phyloP scores from a whole-genome alignment of 2,888 invertebrate genomes.

The Beris morrisii region DNA sequence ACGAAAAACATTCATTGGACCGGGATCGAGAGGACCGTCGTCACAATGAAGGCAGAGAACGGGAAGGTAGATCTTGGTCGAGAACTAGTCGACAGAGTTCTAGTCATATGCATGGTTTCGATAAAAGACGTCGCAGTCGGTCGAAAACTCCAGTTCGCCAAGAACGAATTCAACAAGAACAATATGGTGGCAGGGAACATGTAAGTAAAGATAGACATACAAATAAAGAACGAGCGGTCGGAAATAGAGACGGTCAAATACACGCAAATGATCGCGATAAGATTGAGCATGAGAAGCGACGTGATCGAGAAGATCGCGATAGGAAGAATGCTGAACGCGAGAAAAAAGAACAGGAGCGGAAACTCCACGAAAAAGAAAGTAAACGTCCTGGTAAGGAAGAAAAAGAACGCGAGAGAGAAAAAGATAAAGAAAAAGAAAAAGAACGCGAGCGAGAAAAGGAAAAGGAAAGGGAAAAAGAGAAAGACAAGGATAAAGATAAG shows the following conservation, averaged over 20 bases:
- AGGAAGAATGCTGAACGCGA: conserved; percentile 40
- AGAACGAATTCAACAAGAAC: conserved; percentile 24
- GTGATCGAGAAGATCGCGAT: conserved; percentile 38
- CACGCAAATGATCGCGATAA: conserved; percentile 46
- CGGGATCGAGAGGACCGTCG: conserved; percentile 28
- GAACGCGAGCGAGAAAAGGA: conserved; percentile 46
- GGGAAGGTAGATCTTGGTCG: conserved; percentile 37
- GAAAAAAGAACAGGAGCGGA: conserved; percentile 38
- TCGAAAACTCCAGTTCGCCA: conserved; percentile 31
- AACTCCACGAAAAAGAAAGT: conserved; percentile 33
- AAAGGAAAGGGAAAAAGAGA: conserved; percentile 48
- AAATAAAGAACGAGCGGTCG: conserved; percentile 43
- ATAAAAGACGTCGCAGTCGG: conserved; percentile 27
- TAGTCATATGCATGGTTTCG: not conserved
- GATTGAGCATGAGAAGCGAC: conserved; percentile 48
- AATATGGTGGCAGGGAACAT: conserved; percentile 10
- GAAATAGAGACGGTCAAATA: conserved; percentile 45
- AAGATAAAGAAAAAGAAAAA: conserved; percentile 44
- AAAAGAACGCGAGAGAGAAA: conserved; percentile 51
- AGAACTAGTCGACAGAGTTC: conserved; percentile 29
- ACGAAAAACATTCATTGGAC: conserved; percentile 29
- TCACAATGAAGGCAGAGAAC: conserved; percentile 25
- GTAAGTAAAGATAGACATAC: conserved; percentile 21
- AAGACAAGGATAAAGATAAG: conserved; percentile 51
- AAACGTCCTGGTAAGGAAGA: conserved; percentile 55